phyloP scores from a whole-genome alignment of 2,888 invertebrate species.

The Athalia rosae region DNA sequence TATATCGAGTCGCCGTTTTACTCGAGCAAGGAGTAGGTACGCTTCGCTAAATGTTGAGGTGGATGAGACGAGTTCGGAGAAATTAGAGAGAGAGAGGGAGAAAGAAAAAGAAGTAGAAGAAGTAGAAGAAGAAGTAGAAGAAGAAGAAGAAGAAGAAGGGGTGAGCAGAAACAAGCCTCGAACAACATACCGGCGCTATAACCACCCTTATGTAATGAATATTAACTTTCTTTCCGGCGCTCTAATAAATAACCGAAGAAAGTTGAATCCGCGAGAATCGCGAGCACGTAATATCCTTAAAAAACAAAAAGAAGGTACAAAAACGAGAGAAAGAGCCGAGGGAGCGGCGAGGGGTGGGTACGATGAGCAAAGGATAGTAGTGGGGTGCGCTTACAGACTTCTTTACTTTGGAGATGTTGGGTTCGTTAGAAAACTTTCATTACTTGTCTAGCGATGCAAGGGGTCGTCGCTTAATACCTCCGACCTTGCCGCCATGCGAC shows the following conservation, averaged over 20 bases:
- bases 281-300: slow-evolving; percentile 42
- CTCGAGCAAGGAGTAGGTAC: slow-evolving; percentile 10
- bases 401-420: slow-evolving; percentile 63
- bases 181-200: slow-evolving; percentile 29
- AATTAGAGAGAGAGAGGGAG: not conserved
- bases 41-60: slow-evolving; percentile 3
- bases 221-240: slow-evolving; percentile 59
- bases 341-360: slow-evolving; percentile 46
- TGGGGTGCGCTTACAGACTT: slow-evolving; percentile 63
- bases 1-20: not conserved
- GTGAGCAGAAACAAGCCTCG: slow-evolving; percentile 37
- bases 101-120: not conserved
- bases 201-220: slow-evolving; percentile 54
- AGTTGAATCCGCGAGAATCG: slow-evolving; percentile 57
- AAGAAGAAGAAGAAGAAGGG: not conserved
- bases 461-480: slow-evolving; percentile 14
- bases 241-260: slow-evolving; percentile 62
- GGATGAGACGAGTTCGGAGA: not conserved
- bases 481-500: slow-evolving; percentile 4
- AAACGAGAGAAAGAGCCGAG: not conserved
- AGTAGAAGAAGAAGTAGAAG: not conserved
- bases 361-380: slow-evolving; percentile 55
- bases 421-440: slow-evolving; percentile 62
- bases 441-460: slow-evolving; percentile 27
- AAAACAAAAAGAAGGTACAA: slow-evolving; percentile 37